These are phyloP conservation scores for Daboia siamensis DNA, from an alignment of 2,113 vertebrate species.

Conservation along the genomic window DNA sequence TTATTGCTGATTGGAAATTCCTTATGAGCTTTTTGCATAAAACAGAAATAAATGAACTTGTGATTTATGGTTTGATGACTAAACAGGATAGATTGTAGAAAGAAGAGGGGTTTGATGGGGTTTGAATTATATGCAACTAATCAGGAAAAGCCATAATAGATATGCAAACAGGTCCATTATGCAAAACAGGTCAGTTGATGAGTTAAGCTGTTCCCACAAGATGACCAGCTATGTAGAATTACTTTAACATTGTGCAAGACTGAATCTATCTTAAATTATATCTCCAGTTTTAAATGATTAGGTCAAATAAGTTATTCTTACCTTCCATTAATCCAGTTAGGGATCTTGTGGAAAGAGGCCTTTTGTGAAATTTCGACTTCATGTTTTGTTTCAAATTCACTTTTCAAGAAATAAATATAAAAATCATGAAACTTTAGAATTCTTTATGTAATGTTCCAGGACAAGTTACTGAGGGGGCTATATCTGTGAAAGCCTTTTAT, in stretches of 20 bases:
- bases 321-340: not conserved
- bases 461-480: not conserved
- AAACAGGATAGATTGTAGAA: not conserved
- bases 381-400: not conserved
- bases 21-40: too few species aligned
- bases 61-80: not conserved
- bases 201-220: not conserved
- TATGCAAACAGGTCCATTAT: not conserved
- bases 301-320: not conserved
- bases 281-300: not conserved
- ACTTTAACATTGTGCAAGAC: not conserved
- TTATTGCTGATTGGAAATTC: not conserved
- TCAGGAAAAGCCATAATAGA: not conserved
- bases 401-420: not conserved
- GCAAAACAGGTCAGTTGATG: not conserved
- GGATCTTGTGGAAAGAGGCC: not conserved
- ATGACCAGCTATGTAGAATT: not conserved
- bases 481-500: conserved; percentile 11
- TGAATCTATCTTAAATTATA: not conserved
- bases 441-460: not conserved
- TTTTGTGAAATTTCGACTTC: not conserved
- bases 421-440: not conserved
- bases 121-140: not conserved
- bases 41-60: not conserved
- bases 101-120: not conserved